Conservation (phyloP, 2,888 invertebrate species). For the Malthinus seriepunctatus region DNA sequence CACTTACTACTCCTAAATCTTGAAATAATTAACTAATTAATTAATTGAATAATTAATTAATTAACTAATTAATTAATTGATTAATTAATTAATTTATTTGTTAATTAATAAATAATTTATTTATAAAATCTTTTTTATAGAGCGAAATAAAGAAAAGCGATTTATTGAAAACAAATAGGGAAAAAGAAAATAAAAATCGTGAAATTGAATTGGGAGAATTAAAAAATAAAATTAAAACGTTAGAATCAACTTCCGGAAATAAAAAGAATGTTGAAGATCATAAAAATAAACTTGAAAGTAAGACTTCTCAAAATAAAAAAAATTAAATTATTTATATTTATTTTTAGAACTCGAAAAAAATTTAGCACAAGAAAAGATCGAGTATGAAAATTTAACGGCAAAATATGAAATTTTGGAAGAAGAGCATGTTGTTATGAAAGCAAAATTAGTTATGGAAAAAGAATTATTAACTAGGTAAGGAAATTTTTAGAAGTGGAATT, state of each 20-base stretch:
- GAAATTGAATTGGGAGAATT: conserved; percentile 78
- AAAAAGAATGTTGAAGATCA: conserved; percentile 70
- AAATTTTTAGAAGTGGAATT: neutral
- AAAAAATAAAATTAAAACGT: conserved; percentile 71
- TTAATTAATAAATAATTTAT: too few species aligned
- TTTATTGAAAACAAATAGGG: conserved; percentile 67
- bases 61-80: too few species aligned
- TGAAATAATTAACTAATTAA: too few species aligned
- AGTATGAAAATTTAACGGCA: conserved; percentile 77
- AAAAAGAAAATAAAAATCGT: conserved; percentile 76
- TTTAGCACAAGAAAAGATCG: conserved; percentile 68
- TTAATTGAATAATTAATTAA: too few species aligned
- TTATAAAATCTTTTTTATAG: too few species aligned
- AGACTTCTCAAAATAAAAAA: conserved; percentile 47
- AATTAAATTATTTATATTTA: neutral
- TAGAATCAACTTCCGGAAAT: conserved; percentile 65
- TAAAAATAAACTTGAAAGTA: conserved; percentile 71
- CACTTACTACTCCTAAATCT: too few species aligned
- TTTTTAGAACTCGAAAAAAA: conserved; percentile 69
- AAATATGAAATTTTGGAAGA: conserved; percentile 85
- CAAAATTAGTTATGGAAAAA: conserved; percentile 80
- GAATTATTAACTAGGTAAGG: conserved; percentile 73
- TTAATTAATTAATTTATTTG: too few species aligned
- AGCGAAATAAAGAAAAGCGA: conserved; percentile 70
- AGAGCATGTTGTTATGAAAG: conserved; percentile 82